These are phyloP conservation scores for Myotis daubentonii DNA, from an alignment of 2,797 vertebrate species.

Conservation along the genomic window DNA sequence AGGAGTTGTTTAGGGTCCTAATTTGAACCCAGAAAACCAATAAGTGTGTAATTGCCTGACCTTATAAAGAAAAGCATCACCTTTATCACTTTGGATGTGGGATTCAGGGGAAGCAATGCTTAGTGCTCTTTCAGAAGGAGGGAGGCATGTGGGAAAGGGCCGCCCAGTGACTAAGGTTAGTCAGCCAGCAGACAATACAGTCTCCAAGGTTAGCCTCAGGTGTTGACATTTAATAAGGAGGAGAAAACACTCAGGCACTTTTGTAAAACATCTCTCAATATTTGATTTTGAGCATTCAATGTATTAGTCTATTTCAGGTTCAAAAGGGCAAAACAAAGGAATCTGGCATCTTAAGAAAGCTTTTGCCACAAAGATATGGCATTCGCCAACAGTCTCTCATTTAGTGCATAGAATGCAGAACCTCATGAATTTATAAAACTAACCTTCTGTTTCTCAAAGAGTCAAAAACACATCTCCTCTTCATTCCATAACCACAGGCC, in stretches of 20 bases:
- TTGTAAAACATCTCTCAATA: neutral
- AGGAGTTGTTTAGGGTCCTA: neutral
- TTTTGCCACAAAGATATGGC: neutral
- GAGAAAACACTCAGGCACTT: neutral
- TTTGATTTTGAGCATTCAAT: neutral
- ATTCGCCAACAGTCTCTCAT: neutral
- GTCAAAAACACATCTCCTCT: neutral
- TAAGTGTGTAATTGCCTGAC: neutral
- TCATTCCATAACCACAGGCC: neutral
- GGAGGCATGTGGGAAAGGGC: neutral
- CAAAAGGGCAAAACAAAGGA: slow-evolving; percentile 1
- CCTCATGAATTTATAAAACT: neutral
- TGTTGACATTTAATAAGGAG: neutral
- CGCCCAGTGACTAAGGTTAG: neutral
- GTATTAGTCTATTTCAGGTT: neutral
- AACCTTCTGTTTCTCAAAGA: neutral
- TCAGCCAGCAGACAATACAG: neutral
- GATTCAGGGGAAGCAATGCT: neutral
- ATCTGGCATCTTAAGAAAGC: neutral
- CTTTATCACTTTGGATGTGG: neutral
- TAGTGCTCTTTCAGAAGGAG: neutral
- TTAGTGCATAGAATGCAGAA: neutral
- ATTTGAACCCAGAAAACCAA: neutral
- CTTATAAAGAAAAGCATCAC: neutral
- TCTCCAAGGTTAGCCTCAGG: neutral